These are phyloP conservation scores for Hemithea aestivaria DNA, from an alignment of 2,888 invertebrate genomes.

Conservation along the genomic window DNA sequence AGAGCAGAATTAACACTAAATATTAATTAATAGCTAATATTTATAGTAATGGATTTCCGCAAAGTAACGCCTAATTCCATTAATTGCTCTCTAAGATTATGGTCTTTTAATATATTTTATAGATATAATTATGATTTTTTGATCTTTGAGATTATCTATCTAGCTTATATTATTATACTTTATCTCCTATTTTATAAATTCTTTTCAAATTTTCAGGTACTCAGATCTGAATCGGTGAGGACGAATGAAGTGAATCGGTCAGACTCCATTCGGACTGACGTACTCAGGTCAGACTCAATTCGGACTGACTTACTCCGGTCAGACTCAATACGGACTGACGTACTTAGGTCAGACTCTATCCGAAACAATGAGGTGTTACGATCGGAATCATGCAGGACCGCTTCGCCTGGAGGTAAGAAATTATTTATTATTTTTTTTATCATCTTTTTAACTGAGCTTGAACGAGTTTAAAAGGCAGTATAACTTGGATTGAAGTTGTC, in stretches of 20 bases:
- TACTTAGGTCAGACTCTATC: slow-evolving; percentile 17
- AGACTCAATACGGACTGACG: slow-evolving; percentile 2
- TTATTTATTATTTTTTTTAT: not conserved
- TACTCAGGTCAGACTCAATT: slow-evolving; percentile 15
- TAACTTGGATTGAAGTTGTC: too few relatives aligned
- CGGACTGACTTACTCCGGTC: slow-evolving; percentile 4
- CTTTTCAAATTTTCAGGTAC: slow-evolving; percentile 32
- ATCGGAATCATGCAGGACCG: slow-evolving; percentile 25
- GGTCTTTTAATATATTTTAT: too few relatives aligned
- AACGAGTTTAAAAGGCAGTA: too few relatives aligned
- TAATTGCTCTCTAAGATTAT: too few relatives aligned
- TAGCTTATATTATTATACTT: too few relatives aligned
- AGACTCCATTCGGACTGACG: slow-evolving; percentile 24
- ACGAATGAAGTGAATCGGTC: slow-evolving; percentile 26
- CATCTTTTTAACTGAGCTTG: not conserved
- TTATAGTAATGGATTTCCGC: too few relatives aligned
- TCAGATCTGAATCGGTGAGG: slow-evolving; percentile 61
- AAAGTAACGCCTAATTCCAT: too few relatives aligned
- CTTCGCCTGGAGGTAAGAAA: slow-evolving; percentile 31
- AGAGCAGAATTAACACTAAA: too few relatives aligned
- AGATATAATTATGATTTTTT: too few relatives aligned
- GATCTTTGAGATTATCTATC: too few relatives aligned
- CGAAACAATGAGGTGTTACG: slow-evolving; percentile 20
- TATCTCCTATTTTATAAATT: too few relatives aligned
- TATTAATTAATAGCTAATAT: too few relatives aligned